Evolutionary conservation across 2,888 invertebrate genomes (phyloP).

Genomic region (Glyphotaelius pellucidus): DNA sequence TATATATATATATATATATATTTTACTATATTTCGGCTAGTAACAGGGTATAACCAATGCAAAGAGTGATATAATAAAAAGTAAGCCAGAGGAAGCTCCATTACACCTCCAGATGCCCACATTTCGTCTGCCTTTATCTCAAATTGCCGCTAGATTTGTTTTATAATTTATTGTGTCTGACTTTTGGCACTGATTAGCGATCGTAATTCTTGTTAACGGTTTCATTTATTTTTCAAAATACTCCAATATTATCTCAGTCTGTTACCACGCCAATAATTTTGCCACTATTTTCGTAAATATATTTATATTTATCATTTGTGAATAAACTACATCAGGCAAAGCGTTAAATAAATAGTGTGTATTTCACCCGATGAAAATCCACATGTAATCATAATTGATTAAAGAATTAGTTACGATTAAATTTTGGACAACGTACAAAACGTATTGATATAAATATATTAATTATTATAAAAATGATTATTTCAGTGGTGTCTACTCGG

Average conservation of each 20-base stretch:
- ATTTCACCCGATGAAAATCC: too few relatives aligned
- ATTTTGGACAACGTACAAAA: background rate
- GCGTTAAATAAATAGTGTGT: background rate
- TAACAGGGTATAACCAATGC: background rate
- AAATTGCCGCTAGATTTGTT: background rate
- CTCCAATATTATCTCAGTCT: background rate
- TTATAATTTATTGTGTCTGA: background rate
- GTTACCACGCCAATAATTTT: slow-evolving; percentile 10
- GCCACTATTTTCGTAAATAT: background rate
- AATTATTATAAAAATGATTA: too few relatives aligned
- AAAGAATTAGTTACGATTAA: background rate
- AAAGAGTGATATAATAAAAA: background rate
- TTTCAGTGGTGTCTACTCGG: too few relatives aligned
- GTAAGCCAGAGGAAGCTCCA: background rate
- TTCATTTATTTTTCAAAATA: slow-evolving; percentile 16
- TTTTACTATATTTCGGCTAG: background rate
- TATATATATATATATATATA: background rate
- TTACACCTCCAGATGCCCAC: background rate
- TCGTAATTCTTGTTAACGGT: background rate
- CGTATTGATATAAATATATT: background rate
- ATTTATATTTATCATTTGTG: background rate
- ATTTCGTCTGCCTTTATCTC: background rate
- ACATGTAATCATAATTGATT: too few relatives aligned
- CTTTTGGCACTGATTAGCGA: slow-evolving; percentile 21
- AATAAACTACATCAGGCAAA: background rate